A percentile compares a stretch with the other conserved stretches of the same genome.
These are phyloP conservation scores for Microtus oregoni DNA, from an alignment of 2,113 vertebrate genomes.

Conservation along the genomic window DNA sequence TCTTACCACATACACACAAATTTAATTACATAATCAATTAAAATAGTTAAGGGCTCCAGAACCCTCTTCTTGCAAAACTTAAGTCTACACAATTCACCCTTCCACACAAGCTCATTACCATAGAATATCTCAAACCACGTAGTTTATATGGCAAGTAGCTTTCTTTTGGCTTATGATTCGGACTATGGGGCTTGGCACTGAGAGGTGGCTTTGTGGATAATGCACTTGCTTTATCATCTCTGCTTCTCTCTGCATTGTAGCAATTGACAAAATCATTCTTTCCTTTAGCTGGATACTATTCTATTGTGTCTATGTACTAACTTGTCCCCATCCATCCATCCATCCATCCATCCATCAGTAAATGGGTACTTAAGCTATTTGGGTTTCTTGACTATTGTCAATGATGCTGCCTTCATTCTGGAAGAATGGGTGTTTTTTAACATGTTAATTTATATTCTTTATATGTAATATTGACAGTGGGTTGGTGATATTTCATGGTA, in stretches of 20 bases:
- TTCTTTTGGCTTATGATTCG: not conserved
- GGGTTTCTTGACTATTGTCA: not conserved
- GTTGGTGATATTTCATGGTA: not conserved
- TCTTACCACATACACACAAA: not conserved
- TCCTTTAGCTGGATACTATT: not conserved
- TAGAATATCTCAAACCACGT: not conserved
- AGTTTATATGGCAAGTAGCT: not conserved
- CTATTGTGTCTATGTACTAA: not conserved
- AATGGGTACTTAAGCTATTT: not conserved
- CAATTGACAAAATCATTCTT: not conserved
- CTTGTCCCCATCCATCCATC: too few relatives aligned
- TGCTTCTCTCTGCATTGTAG: too few relatives aligned
- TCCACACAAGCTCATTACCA: too few relatives aligned
- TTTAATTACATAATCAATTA: not conserved
- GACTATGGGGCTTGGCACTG: too few relatives aligned
- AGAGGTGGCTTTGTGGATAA: not conserved
- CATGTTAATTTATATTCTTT: not conserved
- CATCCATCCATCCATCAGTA: not conserved
- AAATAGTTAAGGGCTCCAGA: not conserved
- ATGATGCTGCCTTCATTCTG: not conserved
- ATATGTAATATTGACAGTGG: too few relatives aligned
- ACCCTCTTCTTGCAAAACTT: not conserved
- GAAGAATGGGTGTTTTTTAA: not conserved
- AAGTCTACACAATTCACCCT: not conserved
- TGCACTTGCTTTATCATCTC: not conserved